Base-by-base conservation (phyloP, 2,797 vertebrate species). In the Cichlasoma orientale region DNA sequence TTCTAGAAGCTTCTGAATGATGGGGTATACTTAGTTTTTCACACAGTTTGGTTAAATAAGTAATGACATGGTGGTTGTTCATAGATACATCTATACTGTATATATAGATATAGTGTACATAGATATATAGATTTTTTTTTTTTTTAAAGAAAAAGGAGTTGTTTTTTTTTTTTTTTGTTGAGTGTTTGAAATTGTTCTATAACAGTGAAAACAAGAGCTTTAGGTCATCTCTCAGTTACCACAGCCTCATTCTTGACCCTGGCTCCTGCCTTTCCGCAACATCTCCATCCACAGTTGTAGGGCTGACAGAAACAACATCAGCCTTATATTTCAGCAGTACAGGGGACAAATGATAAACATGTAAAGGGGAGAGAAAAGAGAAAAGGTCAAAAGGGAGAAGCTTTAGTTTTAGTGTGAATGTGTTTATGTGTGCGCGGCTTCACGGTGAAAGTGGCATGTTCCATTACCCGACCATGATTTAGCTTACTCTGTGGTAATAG, bases 381-480 rank as follows among this genome's bases (percentile, higher is more conserved):
- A 72, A 79, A 88, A 85, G 89, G 83, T 84, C 86, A 89, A 83
- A 74, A 69, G 70, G 44, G 70, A 86, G 75, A 78, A 63, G 79
- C 75, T 79, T 79, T 84, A 91, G 86, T 92, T 88, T 91, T 72
- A 75, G 77, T 77, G 83, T 53, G 41, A 27, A 71, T 73, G 82
- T 71, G 84, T 80, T 59, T 82, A 50, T 73, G 80, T 76, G 82
- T 78, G 71, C 54, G 74, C 50, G 66, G 59, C 88, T 74, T 83
- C 82, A 44, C 87, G 79, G 55, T 74, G 82, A 89, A 90, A 78
- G 90, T 92, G 90, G 86, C 90, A 91, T 94, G 91, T 94, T 93
- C 93, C 91, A 95, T 96, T 95, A 94, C 87, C 86, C n/a, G 38
- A 70, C 90, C 88, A 91, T 95, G 94, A 96, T 96, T 95, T 95